Evolutionary conservation across 2,113 vertebrate genomes (phyloP).

Genomic region (Callocephalon fimbriatum): DNA sequence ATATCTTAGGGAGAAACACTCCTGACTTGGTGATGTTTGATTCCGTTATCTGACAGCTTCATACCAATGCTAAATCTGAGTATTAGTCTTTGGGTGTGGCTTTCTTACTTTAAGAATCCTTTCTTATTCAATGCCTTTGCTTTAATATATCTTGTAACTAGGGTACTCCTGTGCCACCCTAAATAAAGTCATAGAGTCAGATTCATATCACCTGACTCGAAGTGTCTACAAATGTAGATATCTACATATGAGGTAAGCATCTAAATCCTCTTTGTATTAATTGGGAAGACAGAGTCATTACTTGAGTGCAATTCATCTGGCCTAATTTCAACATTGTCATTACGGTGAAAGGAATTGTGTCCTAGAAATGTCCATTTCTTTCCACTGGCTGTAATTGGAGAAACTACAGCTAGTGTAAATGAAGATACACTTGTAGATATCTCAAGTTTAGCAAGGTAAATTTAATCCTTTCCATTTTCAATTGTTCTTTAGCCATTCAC

Average conservation of each 20-base stretch:
- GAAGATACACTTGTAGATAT: neutral
- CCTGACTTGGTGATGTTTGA: neutral
- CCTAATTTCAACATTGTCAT: neutral
- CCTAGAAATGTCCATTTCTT: neutral
- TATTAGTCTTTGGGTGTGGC: neutral
- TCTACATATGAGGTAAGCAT: neutral
- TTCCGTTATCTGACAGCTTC: neutral
- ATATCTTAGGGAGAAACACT: neutral
- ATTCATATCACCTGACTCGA: neutral
- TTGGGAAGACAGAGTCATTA: neutral
- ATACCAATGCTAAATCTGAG: neutral
- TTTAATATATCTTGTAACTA: neutral
- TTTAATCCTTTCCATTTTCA: neutral
- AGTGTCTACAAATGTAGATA: neutral
- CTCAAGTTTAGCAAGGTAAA: neutral
- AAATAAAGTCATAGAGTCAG: neutral
- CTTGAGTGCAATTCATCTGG: neutral
- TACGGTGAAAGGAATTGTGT: neutral
- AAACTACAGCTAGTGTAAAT: neutral
- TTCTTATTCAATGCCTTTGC: neutral
- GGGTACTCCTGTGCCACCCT: neutral
- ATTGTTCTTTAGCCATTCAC: neutral
- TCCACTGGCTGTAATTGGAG: neutral
- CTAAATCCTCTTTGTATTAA: neutral
- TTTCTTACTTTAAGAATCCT: neutral